phyloP scores from a whole-genome alignment of 2,113 vertebrate species.

The Neopipo cinnamomea region DNA sequence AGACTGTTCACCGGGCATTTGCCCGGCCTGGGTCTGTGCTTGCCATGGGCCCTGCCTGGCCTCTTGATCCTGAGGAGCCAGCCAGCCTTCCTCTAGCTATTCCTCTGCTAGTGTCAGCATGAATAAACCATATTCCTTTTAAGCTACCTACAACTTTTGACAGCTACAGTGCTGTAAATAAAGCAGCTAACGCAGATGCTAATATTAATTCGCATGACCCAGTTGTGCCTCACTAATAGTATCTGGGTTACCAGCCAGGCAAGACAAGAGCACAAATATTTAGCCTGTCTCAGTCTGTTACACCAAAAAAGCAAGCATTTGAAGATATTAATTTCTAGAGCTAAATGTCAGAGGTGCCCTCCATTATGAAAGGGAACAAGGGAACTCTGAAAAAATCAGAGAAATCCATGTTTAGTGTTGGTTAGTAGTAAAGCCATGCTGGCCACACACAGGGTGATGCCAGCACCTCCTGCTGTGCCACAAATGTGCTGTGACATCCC shows the following conservation, averaged over 20 bases:
- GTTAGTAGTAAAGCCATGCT: neutral
- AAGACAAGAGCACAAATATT: slow-evolving; percentile 45
- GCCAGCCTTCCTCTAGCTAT: neutral
- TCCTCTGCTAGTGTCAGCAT: slow-evolving; percentile 13
- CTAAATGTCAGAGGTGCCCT: neutral
- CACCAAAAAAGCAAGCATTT: neutral
- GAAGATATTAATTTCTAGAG: neutral
- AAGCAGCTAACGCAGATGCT: slow-evolving; percentile 47
- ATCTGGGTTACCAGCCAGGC: slow-evolving; percentile 47
- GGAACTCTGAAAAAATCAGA: neutral
- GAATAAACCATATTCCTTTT: slow-evolving; percentile 18
- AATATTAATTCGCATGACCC: slow-evolving; percentile 52
- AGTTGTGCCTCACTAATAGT: slow-evolving; percentile 48
- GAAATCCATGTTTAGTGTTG: neutral
- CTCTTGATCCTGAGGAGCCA: neutral
- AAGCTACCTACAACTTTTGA: slow-evolving; percentile 38
- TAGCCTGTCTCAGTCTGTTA: neutral
- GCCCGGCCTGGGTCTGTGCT: neutral
- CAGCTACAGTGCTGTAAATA: slow-evolving; percentile 61
- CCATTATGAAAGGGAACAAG: neutral
- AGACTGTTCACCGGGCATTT: neutral
- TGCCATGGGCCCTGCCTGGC: neutral
- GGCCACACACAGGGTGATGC: rapidly evolving
- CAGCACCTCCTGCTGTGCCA: neutral
- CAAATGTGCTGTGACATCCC: neutral